Percentiles rank a stretch among this genome's conserved stretches.
Conservation (phyloP, 2,113 vertebrate genomes). For the Microcebus ravelobensis region DNA sequence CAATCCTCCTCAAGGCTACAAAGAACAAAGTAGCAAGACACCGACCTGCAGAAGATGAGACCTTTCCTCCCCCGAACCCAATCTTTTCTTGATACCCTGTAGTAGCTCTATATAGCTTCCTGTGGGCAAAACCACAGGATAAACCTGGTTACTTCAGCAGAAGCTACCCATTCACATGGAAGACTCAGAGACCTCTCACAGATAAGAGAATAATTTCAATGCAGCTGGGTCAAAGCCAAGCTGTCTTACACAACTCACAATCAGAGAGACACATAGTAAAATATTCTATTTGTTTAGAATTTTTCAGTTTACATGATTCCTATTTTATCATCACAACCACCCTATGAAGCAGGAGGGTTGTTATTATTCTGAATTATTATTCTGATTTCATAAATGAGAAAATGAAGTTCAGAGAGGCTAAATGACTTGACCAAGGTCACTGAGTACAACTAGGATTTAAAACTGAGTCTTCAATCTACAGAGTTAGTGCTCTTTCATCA, state of each 20-base stretch:
- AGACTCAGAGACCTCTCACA: background rate
- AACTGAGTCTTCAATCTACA: slow-evolving; percentile 29
- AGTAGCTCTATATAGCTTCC: background rate
- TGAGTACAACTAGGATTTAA: slow-evolving; percentile 32
- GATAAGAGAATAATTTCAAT: slow-evolving; percentile 17
- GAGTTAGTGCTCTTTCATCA: slow-evolving; percentile 21
- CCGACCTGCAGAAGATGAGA: background rate
- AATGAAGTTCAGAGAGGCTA: slow-evolving; percentile 15
- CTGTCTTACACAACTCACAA: background rate
- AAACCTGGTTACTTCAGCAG: slow-evolving; percentile 17
- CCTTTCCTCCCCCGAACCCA: background rate
- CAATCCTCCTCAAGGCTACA: slow-evolving; percentile 8
- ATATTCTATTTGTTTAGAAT: background rate
- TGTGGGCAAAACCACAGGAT: slow-evolving; percentile 44
- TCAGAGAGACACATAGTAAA: slow-evolving; percentile 6
- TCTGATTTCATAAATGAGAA: slow-evolving; percentile 45
- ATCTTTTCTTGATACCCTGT: background rate
- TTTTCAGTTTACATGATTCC: slow-evolving; percentile 24
- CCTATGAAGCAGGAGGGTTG: background rate
- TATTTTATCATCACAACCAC: slow-evolving; percentile 50
- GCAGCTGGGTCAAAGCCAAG: background rate
- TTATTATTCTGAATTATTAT: background rate
- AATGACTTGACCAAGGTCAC: slow-evolving; percentile 49
- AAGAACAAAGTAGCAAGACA: slow-evolving; percentile 55
- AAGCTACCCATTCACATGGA: background rate